A percentile compares a stretch with the other conserved stretches of the same genome.
Evolutionary conservation across 2,113 vertebrate species (phyloP).

Genomic region (Cyprinus carpio): DNA sequence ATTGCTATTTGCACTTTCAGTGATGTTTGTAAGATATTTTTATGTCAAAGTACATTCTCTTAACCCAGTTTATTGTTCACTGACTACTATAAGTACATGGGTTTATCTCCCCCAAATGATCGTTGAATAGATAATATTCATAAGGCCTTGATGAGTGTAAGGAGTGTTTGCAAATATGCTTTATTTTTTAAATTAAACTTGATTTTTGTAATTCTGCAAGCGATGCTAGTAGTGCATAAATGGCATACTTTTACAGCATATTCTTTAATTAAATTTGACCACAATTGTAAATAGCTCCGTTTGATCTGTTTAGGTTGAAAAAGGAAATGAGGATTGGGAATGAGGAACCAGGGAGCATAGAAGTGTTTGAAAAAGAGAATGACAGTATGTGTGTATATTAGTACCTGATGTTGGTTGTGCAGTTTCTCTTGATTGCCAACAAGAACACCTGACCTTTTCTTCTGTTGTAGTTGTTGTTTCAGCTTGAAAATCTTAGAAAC

Average conservation of each 20-base stretch:
- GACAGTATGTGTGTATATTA: neutral
- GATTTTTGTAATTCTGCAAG: too few species aligned
- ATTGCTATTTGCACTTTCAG: too few species aligned
- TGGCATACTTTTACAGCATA: too few species aligned
- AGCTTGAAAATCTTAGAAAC: slow-evolving; percentile 80
- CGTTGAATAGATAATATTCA: neutral
- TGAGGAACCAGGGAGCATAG: neutral
- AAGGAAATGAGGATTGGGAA: neutral
- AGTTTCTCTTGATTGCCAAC: slow-evolving; percentile 77
- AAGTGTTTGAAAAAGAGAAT: neutral
- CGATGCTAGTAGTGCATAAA: too few species aligned
- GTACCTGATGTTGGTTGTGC: slow-evolving; percentile 69
- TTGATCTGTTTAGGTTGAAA: slow-evolving; percentile 16
- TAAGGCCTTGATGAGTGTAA: neutral
- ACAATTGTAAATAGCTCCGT: neutral
- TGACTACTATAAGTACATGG: too few species aligned
- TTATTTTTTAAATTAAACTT: too few species aligned
- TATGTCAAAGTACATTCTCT: too few species aligned
- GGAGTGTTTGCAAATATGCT: neutral
- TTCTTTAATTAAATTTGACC: neutral
- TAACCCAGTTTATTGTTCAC: too few species aligned
- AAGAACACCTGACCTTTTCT: slow-evolving; percentile 71
- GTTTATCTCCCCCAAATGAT: too few species aligned
- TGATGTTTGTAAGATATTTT: too few species aligned
- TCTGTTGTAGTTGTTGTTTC: slow-evolving; percentile 77